A percentile compares a stretch with the other conserved stretches of the same genome.
Evolutionary conservation across 2,888 invertebrate genomes (phyloP).

Genomic region (Hanleya hanleyi): DNA sequence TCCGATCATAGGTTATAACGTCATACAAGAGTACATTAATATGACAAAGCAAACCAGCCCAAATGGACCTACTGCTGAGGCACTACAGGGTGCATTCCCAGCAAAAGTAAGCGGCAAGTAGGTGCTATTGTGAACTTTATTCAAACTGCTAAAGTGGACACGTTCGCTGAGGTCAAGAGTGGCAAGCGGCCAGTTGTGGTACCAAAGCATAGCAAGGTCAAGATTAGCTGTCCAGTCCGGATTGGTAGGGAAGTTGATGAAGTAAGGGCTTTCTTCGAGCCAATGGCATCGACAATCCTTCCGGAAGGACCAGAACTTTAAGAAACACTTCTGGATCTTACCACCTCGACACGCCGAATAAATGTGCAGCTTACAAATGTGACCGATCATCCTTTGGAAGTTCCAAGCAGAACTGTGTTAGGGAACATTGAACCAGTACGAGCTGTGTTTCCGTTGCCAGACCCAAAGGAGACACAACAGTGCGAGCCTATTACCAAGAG

Average conservation of each 20-base stretch:
- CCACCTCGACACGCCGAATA: background rate
- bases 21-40: constrained; percentile 11
- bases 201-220: background rate
- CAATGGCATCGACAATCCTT: background rate
- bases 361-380: background rate
- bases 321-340: background rate
- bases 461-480: too few species aligned
- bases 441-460: background rate
- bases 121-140: background rate
- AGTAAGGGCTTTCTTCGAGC: background rate
- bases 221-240: background rate
- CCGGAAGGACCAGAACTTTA: background rate
- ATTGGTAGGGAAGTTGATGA: background rate
- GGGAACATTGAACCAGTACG: background rate
- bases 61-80: background rate
- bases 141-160: background rate
- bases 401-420: background rate
- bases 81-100: background rate
- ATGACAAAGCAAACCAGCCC: background rate
- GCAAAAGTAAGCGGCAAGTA: background rate
- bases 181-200: too few species aligned
- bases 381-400: background rate
- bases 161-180: background rate
- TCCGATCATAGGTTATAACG: constrained; percentile 17
- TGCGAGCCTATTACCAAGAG: too few species aligned